phyloP scores from a whole-genome alignment of 2,888 invertebrate genomes.

The Drosophila merina region DNA sequence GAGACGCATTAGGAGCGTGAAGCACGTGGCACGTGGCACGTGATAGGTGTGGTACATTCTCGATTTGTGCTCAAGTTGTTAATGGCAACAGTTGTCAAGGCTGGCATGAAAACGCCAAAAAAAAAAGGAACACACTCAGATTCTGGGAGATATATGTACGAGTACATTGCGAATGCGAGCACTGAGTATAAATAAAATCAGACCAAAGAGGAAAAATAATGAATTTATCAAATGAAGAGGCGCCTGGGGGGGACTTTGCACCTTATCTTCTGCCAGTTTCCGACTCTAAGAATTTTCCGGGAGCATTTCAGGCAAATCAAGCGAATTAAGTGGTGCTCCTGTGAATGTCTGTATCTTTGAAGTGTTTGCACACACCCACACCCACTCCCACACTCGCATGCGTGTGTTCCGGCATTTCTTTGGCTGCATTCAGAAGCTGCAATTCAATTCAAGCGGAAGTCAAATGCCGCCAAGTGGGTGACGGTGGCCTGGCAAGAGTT shows the following conservation, averaged over 20 bases:
- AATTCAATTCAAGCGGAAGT: conserved; percentile 66
- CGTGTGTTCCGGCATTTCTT: conserved; percentile 51
- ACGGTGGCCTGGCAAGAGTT: conserved; percentile 44
- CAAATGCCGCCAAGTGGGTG: conserved; percentile 52
- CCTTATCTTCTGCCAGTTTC: conserved; percentile 31
- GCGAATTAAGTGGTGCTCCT: conserved; percentile 63
- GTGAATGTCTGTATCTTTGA: conserved; percentile 15
- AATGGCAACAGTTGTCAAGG: conserved; percentile 78
- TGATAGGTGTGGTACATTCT: conserved; percentile 37
- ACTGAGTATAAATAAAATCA: conserved; percentile 54
- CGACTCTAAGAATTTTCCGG: conserved; percentile 34
- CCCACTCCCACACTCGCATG: neutral
- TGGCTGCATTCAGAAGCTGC: conserved; percentile 58
- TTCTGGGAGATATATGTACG: conserved; percentile 18
- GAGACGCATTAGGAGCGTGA: conserved; percentile 67
- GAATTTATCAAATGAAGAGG: conserved; percentile 41
- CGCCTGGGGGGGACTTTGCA: conserved; percentile 29
- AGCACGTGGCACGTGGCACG: conserved; percentile 50
- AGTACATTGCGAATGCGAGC: conserved; percentile 17
- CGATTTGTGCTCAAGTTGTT: conserved; percentile 59
- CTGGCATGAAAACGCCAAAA: conserved; percentile 16
- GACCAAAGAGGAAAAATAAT: conserved; percentile 16
- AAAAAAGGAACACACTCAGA: neutral
- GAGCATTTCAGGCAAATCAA: conserved; percentile 57
- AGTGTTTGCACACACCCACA: conserved; percentile 10